Evolutionary conservation across 1,140 invertebrate genomes (phyloP).

Genomic region (Dreissena polymorpha): DNA sequence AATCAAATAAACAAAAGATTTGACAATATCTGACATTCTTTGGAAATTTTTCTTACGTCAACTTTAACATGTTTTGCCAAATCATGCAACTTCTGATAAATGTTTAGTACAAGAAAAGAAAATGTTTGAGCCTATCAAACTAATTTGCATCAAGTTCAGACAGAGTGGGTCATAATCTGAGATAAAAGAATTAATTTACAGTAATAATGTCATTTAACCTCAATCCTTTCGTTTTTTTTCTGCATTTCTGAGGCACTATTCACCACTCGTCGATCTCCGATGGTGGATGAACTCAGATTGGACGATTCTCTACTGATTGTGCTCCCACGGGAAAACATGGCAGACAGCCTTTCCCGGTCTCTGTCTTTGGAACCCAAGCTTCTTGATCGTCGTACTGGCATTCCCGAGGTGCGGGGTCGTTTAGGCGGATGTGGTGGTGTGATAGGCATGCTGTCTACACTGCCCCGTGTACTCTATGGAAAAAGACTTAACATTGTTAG

Average conservation of each 20-base stretch:
- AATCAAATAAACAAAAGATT: too few relatives aligned
- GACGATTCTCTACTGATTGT: constrained; percentile 28
- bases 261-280: constrained; percentile 24
- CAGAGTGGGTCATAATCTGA: too few relatives aligned
- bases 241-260: constrained; percentile 56
- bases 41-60: too few relatives aligned
- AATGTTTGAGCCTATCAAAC: too few relatives aligned
- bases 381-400: constrained; percentile 59
- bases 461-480: constrained; percentile 59
- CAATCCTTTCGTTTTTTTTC: constrained; percentile 66
- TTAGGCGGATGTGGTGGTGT: constrained; percentile 67
- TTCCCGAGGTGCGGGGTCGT: constrained; percentile 59
- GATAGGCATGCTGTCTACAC: constrained; percentile 65
- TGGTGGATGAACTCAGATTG: constrained; percentile 3
- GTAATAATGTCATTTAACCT: constrained; percentile 48
- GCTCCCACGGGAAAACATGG: constrained; percentile 9
- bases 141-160: too few relatives aligned
- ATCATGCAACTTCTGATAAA: too few relatives aligned
- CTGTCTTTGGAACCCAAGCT: constrained; percentile 56
- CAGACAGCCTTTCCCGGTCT: constrained; percentile 10
- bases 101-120: too few relatives aligned
- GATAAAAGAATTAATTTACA: too few relatives aligned
- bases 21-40: too few relatives aligned
- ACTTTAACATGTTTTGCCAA: too few relatives aligned
- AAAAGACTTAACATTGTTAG: background rate